phyloP scores from a whole-genome alignment of 2,113 vertebrate species.

The Rhinolophus sinicus region DNA sequence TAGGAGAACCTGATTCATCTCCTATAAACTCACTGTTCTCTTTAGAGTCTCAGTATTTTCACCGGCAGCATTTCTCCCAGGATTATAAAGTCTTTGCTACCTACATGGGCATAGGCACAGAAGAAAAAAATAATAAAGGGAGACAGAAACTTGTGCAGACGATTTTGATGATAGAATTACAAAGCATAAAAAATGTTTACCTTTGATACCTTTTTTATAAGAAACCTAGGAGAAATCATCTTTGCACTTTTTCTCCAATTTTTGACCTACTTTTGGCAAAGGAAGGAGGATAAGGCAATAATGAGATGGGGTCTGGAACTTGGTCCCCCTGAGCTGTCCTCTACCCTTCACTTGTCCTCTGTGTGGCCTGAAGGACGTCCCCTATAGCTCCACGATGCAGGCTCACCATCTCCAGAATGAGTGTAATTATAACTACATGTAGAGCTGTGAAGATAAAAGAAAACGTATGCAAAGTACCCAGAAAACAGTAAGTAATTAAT shows the following conservation, averaged over 20 bases:
- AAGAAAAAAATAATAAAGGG: not conserved
- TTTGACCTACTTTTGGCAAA: not conserved
- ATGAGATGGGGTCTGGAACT: not conserved
- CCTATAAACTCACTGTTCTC: constrained; percentile 48
- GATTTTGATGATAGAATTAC: constrained; percentile 42
- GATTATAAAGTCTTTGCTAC: not conserved
- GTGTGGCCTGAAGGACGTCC: not conserved
- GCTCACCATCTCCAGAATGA: not conserved
- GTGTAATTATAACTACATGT: not conserved
- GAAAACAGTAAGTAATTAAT: not conserved
- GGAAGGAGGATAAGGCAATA: not conserved
- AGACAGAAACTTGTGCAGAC: not conserved
- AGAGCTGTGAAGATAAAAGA: not conserved
- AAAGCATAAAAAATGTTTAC: not conserved
- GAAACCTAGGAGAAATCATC: not conserved
- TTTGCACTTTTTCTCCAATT: not conserved
- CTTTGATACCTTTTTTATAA: constrained; percentile 49
- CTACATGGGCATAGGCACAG: not conserved
- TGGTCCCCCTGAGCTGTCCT: not conserved
- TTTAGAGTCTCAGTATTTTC: constrained; percentile 16
- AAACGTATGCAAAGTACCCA: not conserved
- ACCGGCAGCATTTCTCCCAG: not conserved
- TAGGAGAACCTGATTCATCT: constrained; percentile 55
- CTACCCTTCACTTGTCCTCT: not conserved
- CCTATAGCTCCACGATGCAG: not conserved